Base-by-base conservation (phyloP, 1,140 invertebrate species). In the Aphis gossypii region DNA sequence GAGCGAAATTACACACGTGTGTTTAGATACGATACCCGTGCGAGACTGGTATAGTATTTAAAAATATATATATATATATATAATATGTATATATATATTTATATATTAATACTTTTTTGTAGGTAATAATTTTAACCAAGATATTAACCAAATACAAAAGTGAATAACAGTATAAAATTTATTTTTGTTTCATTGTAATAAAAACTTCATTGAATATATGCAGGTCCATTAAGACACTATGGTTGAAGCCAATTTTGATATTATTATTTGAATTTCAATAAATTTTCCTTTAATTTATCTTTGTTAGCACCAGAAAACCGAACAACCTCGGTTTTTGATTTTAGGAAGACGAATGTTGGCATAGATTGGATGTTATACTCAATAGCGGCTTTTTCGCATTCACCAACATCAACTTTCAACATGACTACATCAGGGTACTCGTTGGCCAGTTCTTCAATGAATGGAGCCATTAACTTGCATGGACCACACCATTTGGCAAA, bases 281-380 rank as follows among this genome's bases (percentile, higher is more conserved):
- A 96, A 20, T 96, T 95, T 94, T 96, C 96, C 94, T 96, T 96
- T 30, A 99, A 95, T 95, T 97, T 98, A 11, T 96, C 96, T 82
- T 96, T 96, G 95, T 98, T 98, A 60, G 98, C 98, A 38, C 98
- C 98, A 94, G 97, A 96, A 95, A 98, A 97, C 93, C 96, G 96
- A 18, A 97, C 96, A 68, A 94, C 51, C 95, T 97, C 96, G 95
- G 96, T 95, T 60, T 96, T 96, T 94, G 97, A 97, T 95, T 98
- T 99, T 94, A 99, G 96, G 95, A 99, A 98, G 44, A 99, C 95
- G 95, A 99, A 99, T 1, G 98, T 99, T 84, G 98, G 98, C 98
- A 99, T 99, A 90, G 97, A 98, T 94, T 96, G 96, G 94, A 99
- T 97, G 94, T 97, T 96, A 95, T 98, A 98, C 93, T 97, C 96